phyloP scores from a whole-genome alignment of 64 coral and sea anemone species.

The Porites lutea region DNA sequence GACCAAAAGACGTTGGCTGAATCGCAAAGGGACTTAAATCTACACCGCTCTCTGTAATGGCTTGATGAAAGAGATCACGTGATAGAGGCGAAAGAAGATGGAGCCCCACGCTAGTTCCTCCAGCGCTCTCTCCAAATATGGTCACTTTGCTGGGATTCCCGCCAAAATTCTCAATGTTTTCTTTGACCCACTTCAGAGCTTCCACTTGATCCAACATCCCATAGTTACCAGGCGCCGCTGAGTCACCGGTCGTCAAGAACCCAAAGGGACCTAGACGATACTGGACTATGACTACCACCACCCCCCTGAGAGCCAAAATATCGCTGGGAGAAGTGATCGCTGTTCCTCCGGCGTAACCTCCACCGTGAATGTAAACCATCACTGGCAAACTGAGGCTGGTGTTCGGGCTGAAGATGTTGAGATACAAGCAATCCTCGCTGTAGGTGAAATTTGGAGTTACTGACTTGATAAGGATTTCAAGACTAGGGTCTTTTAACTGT shows the following conservation, averaged over 20 bases:
- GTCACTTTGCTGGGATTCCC: too few species aligned
- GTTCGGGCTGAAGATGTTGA: too few species aligned
- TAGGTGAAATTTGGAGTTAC: conserved; percentile 13
- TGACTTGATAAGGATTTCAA: background rate
- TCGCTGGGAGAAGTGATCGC: background rate
- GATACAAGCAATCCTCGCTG: conserved; percentile 31
- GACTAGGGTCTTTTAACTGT: background rate
- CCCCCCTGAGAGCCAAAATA: conserved; percentile 40
- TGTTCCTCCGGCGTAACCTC: conserved; percentile 1
- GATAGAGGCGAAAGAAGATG: too few species aligned
- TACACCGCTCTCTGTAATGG: too few species aligned
- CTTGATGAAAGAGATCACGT: too few species aligned
- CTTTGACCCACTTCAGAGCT: conserved; percentile 1
- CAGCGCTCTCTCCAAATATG: too few species aligned
- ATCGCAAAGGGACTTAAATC: too few species aligned
- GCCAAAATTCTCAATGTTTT: background rate
- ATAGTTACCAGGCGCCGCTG: background rate
- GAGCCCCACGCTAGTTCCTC: too few species aligned
- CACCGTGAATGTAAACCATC: conserved; percentile 68
- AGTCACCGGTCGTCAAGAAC: conserved; percentile 9
- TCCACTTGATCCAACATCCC: conserved; percentile 64
- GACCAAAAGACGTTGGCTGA: too few species aligned
- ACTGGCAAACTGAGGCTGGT: background rate
- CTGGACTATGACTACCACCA: conserved; percentile 19
- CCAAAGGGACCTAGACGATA: conserved; percentile 8